Percentiles rank a stretch among this genome's conserved stretches.
phyloP scores from a whole-genome alignment of 2,113 vertebrate species.

The Pseudorhombus dupliciocellatus region DNA sequence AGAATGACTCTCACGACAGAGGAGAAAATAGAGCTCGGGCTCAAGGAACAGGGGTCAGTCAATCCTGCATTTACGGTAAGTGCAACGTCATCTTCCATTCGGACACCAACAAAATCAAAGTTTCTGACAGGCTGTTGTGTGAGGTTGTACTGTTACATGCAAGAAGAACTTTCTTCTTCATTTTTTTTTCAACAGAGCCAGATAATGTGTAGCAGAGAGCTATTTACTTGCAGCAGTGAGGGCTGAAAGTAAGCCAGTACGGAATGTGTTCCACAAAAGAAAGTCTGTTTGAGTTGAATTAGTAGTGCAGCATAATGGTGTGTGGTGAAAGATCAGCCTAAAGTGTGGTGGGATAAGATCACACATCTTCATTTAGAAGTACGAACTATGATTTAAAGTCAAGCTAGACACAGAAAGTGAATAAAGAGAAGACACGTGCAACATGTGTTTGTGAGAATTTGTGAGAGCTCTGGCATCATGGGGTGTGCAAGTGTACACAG shows the following conservation, averaged over 20 bases:
- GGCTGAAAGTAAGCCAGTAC: slow-evolving; percentile 43
- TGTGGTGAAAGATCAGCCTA: neutral
- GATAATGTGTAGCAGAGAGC: neutral
- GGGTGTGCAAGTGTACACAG: slow-evolving; percentile 61
- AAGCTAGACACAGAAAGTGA: neutral
- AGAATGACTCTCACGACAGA: slow-evolving; percentile 70
- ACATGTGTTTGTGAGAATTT: neutral
- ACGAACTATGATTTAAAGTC: neutral
- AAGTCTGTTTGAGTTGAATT: slow-evolving; percentile 1
- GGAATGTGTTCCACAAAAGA: slow-evolving; percentile 58
- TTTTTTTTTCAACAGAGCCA: neutral
- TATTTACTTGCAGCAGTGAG: slow-evolving; percentile 1
- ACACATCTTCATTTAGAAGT: neutral
- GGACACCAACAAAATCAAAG: neutral
- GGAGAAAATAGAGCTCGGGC: slow-evolving; percentile 62
- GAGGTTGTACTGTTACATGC: neutral
- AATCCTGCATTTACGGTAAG: slow-evolving; percentile 72
- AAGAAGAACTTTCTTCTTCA: neutral
- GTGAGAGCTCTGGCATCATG: slow-evolving; percentile 10
- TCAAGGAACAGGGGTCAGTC: slow-evolving; percentile 45
- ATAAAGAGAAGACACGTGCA: neutral
- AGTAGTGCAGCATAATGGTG: neutral
- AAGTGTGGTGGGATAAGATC: neutral
- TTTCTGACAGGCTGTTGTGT: neutral
- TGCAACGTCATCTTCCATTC: neutral